Evolutionary conservation across 1,140 invertebrate species (phyloP).

Genomic region (Elysia chlorotica): DNA sequence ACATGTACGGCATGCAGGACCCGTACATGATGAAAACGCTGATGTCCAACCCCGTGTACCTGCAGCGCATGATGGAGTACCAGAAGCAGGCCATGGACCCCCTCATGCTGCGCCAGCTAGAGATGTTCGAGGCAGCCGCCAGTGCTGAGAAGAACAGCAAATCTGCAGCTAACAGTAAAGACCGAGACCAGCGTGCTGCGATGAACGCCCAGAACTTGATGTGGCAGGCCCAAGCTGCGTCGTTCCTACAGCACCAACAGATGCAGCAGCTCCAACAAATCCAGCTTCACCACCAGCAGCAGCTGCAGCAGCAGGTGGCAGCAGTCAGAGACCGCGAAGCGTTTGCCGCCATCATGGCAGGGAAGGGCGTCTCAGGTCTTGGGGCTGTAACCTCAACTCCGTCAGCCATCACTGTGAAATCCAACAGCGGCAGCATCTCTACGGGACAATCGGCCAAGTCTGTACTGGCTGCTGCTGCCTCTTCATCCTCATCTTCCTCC

Average conservation of each 20-base stretch:
- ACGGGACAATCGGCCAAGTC: conserved; percentile 23
- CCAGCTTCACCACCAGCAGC: conserved; percentile 23
- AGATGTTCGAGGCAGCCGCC: conserved; percentile 21
- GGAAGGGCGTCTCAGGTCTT: too few species aligned
- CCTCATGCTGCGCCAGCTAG: conserved; percentile 18
- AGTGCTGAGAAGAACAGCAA: conserved; percentile 19
- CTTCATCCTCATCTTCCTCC: neutral
- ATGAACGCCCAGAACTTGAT: conserved; percentile 15
- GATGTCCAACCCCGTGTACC: conserved; percentile 21
- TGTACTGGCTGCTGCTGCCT: conserved; percentile 5
- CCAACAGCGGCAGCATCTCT: conserved; percentile 24
- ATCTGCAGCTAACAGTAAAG: too few species aligned
- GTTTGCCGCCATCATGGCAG: conserved; percentile 23
- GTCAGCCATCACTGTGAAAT: too few species aligned
- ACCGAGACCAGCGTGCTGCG: conserved; percentile 15
- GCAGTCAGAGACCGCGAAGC: conserved; percentile 16
- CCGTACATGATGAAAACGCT: conserved; percentile 23
- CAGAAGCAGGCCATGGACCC: conserved; percentile 24
- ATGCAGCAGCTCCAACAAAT: conserved; percentile 25
- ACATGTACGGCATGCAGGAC: conserved; percentile 24
- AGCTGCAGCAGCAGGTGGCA: conserved; percentile 14
- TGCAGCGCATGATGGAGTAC: conserved; percentile 22
- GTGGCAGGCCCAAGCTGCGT: conserved; percentile 19
- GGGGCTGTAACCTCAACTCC: conserved; percentile 1
- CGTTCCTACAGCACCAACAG: conserved; percentile 21